A percentile compares a stretch with the other conserved stretches of the same genome.
Evolutionary conservation across 2,797 vertebrate genomes (phyloP).

Genomic region (Acanthiza pusilla): DNA sequence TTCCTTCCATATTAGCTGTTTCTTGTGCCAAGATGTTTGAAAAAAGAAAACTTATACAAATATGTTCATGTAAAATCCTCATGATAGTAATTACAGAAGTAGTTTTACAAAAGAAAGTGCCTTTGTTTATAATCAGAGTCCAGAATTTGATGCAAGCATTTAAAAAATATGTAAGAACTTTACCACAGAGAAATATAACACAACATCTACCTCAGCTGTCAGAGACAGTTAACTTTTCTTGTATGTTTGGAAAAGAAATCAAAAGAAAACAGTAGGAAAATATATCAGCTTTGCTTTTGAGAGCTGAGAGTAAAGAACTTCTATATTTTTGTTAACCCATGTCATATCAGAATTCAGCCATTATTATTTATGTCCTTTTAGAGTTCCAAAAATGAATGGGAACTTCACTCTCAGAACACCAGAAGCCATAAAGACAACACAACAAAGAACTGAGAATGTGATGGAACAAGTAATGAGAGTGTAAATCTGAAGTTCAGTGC

Average conservation of each 20-base stretch:
- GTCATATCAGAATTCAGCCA: neutral
- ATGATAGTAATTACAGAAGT: neutral
- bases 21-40: neutral
- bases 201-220: neutral
- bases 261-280: neutral
- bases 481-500: neutral
- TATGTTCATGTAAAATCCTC: neutral
- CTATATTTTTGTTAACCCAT: neutral
- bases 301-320: neutral
- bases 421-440: conserved; percentile 2
- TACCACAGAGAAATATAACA: neutral
- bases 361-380: conserved; percentile 8
- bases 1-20: conserved; percentile 2
- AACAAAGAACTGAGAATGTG: neutral
- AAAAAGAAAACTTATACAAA: neutral
- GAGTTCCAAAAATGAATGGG: neutral
- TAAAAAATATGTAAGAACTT: neutral
- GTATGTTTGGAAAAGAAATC: neutral
- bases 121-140: neutral
- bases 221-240: neutral
- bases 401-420: neutral
- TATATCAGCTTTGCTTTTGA: neutral
- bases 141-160: neutral
- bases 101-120: neutral
- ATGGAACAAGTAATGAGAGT: neutral